Evolutionary conservation across 2,113 vertebrate species (phyloP), one percentile per base, ranked within the genome.

Genomic region (Peromyscus californicus): DNA sequence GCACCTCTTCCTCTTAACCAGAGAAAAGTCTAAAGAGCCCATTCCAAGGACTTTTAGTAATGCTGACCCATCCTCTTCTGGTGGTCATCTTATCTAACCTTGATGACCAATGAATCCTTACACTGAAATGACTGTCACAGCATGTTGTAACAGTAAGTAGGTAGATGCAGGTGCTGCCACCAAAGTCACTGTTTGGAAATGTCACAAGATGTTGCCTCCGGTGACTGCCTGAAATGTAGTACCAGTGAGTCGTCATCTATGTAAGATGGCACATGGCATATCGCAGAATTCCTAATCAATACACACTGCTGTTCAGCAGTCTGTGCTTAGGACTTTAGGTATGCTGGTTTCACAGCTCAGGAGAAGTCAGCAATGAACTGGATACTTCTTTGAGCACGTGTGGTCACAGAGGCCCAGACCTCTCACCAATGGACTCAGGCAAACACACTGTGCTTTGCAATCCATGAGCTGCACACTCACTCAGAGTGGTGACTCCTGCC

Each of bases 151-250:
- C 19, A n/a, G 13, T 33, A 57, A 70, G 45, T 15, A 54, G 45
- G 45, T 95, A 95, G 17, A 61, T 31, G 24, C 5, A 39, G 31
- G 3, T 36, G 91, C 97, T 98, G 93, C 90, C 78, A 90, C n/a
- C 45, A 95, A 97, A 74, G 42, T 48, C 78, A 80, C 91, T 95
- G 48, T 80, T 97, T 65, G 45, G 70, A 98, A 97, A 42, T 85
- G 72, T 93, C 90, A 87, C 89, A 89, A 94, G 89, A 86, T 11
- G 10, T 80, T 93, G 92, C 93, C 63, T 91, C 97, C 7, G 94
- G 91, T 95, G 45, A 0, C 0, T 13, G 91, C 39, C 78, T 0
- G 1, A 1, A 90, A 76, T 74, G 39, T 42, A 97, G 70, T 11
- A 80, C 7, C 69, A 33, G 76, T 82, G 24, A 86, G 63, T 70